Base-by-base conservation (phyloP, 2,113 vertebrate species). In the Leptodactylus fuscus region DNA sequence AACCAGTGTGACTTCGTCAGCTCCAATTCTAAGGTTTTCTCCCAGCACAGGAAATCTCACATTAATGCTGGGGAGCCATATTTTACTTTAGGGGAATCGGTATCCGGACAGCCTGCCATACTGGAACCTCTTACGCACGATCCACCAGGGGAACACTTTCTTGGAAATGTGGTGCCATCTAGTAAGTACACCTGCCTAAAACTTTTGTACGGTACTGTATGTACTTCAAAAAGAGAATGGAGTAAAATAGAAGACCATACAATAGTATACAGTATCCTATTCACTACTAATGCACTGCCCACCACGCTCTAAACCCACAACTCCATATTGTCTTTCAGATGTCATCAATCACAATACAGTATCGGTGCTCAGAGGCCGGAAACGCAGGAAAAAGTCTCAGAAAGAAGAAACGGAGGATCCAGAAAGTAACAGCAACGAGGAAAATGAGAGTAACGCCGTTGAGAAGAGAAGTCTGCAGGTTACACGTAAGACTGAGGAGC, bases 11-110 rank as follows among this genome's bases (percentile, higher is more conserved):
- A 90, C 87, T 96, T 96, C 24, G 53, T 93, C 87, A 91, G 94
- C 0, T 92, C 94, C 86, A 95, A 92, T 22, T 80, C 91, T 76
- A 95, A 94, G 88, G 89, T 93, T 79, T 92, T 96, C 90, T 92
- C 87, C 51, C 93, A 93, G 75, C 96, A 96, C 88, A 87, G 90
- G 73, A 89, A 87, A 49, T 87, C 92, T 75, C 94, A 95, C 1
- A 8, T 53, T 38, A 5, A 8, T 46, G 5, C 24, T 10, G 46
- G 3, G 18, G 15, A 77, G 48, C 2, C 27, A 5, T 49, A 60
- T 27, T 60, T 60, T 27, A 27, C 58, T 27, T 13, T 60, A 27
- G 60, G 32, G 3, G 32, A 74, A 5, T 6, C 46, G 32, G 44
- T 44, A 48, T 32, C 44, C 41, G 16, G 12, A 20, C 48, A 9